Percentiles rank a stretch among this genome's conserved stretches.
Conservation (phyloP, 2,797 vertebrate genomes). For the Arvicola amphibius region DNA sequence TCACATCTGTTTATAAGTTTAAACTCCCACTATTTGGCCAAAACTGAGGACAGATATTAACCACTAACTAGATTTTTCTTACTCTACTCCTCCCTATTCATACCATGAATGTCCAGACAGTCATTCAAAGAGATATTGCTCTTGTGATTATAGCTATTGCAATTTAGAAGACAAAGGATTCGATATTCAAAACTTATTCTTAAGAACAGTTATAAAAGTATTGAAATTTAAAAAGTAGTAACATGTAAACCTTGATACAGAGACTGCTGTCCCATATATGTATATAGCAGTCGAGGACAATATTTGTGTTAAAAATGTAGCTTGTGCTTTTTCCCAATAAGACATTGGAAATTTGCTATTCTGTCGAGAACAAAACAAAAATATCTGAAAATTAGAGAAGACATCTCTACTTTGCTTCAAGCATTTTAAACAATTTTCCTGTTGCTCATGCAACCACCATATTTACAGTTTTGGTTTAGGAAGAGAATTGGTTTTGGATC, state of each 20-base stretch:
- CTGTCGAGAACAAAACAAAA: slow-evolving; percentile 62
- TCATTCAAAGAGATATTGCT: slow-evolving; percentile 91
- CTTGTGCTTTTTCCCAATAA: slow-evolving; percentile 89
- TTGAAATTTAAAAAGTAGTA: slow-evolving; percentile 95
- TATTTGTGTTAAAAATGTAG: slow-evolving; percentile 86
- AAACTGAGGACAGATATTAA: slow-evolving; percentile 46
- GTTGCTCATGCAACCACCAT: slow-evolving; percentile 87
- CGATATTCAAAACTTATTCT: slow-evolving; percentile 90
- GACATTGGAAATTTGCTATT: slow-evolving; percentile 80
- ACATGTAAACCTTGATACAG: slow-evolving; percentile 96
- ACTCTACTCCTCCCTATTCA: slow-evolving; percentile 69
- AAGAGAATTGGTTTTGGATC: slow-evolving; percentile 84
- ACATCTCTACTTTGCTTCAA: slow-evolving; percentile 82
- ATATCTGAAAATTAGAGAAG: slow-evolving; percentile 75
- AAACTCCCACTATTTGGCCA: slow-evolving; percentile 56
- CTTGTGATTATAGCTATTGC: slow-evolving; percentile 88
- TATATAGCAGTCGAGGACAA: slow-evolving; percentile 82
- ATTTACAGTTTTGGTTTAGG: slow-evolving; percentile 89
- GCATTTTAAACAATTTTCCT: slow-evolving; percentile 84
- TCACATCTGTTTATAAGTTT: slow-evolving; percentile 70
- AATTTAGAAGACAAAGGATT: slow-evolving; percentile 87
- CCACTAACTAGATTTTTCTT: slow-evolving; percentile 67
- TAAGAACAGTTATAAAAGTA: slow-evolving; percentile 97
- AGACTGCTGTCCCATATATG: slow-evolving; percentile 88
- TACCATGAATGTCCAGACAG: slow-evolving; percentile 84